phyloP scores from a whole-genome alignment of 2,113 vertebrate species.

The Ariopsis seemanni region DNA sequence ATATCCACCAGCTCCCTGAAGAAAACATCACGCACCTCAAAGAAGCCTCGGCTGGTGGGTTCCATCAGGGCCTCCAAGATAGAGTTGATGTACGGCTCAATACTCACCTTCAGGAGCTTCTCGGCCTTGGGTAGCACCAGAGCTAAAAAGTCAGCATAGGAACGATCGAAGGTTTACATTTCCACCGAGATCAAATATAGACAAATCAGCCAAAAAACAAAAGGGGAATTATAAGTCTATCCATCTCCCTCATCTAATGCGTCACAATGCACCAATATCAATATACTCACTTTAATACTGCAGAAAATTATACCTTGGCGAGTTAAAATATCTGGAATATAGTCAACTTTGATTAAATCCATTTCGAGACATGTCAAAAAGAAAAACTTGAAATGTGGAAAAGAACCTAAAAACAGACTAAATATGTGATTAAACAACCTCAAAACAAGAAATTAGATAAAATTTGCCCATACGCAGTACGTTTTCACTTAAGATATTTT shows the following conservation, averaged over 20 bases:
- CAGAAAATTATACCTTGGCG: neutral
- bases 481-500: neutral
- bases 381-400: neutral
- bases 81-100: slow-evolving; percentile 91
- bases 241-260: too few relatives aligned
- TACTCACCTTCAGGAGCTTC: slow-evolving; percentile 82
- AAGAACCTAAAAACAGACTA: neutral
- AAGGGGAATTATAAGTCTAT: neutral
- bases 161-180: neutral
- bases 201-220: neutral
- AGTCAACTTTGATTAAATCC: neutral
- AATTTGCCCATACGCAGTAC: neutral
- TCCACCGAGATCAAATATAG: neutral
- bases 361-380: neutral
- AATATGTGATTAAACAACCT: neutral
- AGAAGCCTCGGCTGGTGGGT: slow-evolving; percentile 92
- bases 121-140: slow-evolving; percentile 88
- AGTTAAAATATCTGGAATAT: neutral
- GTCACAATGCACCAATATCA: neutral
- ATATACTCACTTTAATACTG: neutral
- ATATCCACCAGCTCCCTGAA: slow-evolving; percentile 92
- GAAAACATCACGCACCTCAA: slow-evolving; percentile 89
- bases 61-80: slow-evolving; percentile 97
- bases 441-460: neutral
- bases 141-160: slow-evolving; percentile 62